Base-by-base conservation (phyloP, 2,888 invertebrate genomes). In the Ennomos quercinarius region DNA sequence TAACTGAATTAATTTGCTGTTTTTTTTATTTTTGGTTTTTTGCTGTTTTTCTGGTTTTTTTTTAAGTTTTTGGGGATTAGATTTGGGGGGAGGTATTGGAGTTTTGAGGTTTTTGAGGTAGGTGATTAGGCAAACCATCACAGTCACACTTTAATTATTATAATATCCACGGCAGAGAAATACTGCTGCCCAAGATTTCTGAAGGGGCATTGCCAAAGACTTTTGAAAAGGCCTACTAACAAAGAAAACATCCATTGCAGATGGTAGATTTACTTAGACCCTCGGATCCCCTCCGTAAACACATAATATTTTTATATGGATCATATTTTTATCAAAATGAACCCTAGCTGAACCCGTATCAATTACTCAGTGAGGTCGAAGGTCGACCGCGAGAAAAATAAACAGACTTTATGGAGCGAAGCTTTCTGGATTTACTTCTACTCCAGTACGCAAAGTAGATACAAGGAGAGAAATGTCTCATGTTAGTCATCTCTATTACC, bases 301-400 rank as follows among this genome's bases (percentile, higher is more conserved):
- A 52, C 49, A 48, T 46, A 50, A 59, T 57, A 63, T 67, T 54
- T 61, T 61, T 55, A 49, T 50, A 57, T 60, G 41, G 57, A 57
- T 63, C 61, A 58, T 43, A 60, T 67, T 65, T 65, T 60, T 56
- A 56, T 44, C 47, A 44, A 56, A 65, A 63, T 54, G 61, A 64
- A 50, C 55, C 60, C 64, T 27, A 47, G 45, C 58, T 58, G 56
- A 61, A 56, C 64, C 65, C 59, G 57, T 63, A 65, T 67, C 63
- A 67, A 60, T 64, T 65, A 63, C 65, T 67, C 61, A 60, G 57
- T 58, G 65, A 63, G 61, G 67, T 63, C 52, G 61, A 65, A 63
- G 63, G 63, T 63, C 54, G 59, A 13, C 27, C 42, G 48, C 50
- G 54, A 47, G 54, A 50, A 57, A 49, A 47, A 54, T 59, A 57